phyloP scores from a whole-genome alignment of 64 coral and sea anemone species.

The Pocillopora damicornis region DNA sequence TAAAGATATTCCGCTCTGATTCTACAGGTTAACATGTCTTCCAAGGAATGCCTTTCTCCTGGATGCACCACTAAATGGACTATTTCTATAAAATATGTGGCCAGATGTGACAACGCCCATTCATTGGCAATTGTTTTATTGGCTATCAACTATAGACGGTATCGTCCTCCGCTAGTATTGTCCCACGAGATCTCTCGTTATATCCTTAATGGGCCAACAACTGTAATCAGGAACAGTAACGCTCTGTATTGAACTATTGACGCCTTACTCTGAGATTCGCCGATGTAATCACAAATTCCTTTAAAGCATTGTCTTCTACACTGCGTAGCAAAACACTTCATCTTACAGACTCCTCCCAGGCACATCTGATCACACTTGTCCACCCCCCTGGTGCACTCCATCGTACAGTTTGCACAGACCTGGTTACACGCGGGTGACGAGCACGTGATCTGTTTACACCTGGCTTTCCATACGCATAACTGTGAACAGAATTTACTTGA shows the following conservation, averaged over 20 bases:
- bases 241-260: neutral
- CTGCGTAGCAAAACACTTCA: constrained; percentile 46
- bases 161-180: no score
- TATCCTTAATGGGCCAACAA: neutral
- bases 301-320: constrained; percentile 33
- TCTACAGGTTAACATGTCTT: no score
- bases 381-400: constrained; percentile 28
- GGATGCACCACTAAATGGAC: no score
- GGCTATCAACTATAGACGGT: no score
- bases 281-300: constrained; percentile 24
- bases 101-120: no score
- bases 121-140: no score
- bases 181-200: neutral
- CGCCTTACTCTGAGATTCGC: neutral
- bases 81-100: no score
- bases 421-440: constrained; percentile 35
- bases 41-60: no score
- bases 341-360: constrained; percentile 39
- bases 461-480: constrained; percentile 51
- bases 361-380: constrained; percentile 58
- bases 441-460: constrained; percentile 32
- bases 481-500: constrained; percentile 42
- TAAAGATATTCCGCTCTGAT: no score
- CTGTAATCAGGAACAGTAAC: neutral
- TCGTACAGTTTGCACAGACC: constrained; percentile 59